These are phyloP conservation scores for Xylocampa areola DNA, from an alignment of 2,888 invertebrate species.

Conservation along the genomic window DNA sequence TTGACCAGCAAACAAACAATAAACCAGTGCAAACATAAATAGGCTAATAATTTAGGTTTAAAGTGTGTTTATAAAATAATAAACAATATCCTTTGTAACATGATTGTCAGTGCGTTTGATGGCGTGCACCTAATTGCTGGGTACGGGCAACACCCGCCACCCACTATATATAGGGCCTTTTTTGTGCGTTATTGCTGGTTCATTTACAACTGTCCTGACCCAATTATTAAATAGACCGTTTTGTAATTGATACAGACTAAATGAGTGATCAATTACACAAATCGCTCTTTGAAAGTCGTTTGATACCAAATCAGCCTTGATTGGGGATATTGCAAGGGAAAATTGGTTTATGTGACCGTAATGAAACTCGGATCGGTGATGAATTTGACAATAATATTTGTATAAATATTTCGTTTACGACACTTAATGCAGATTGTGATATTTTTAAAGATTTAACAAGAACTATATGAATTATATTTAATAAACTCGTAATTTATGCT, in stretches of 20 bases:
- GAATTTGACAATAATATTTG: neutral
- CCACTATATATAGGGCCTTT: conserved; percentile 64
- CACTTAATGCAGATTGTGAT: too few species aligned
- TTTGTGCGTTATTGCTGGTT: conserved; percentile 27
- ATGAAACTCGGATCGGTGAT: neutral
- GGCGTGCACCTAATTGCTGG: conserved; percentile 68
- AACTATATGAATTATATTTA: too few species aligned
- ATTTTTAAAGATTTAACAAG: too few species aligned
- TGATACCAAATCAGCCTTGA: neutral
- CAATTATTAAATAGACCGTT: conserved; percentile 27
- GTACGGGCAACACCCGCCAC: conserved; percentile 50
- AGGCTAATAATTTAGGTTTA: conserved; percentile 3
- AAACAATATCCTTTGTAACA: conserved; percentile 53
- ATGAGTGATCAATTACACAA: conserved; percentile 1
- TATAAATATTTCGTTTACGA: neutral
- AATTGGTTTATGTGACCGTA: too few species aligned
- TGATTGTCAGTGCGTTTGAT: conserved; percentile 59
- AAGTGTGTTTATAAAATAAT: conserved; percentile 38
- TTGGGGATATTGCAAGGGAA: neutral
- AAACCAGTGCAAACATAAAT: conserved; percentile 7
- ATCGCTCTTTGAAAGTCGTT: neutral
- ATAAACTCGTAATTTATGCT: conserved; percentile 37
- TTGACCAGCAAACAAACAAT: conserved; percentile 5
- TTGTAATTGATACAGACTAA: conserved; percentile 4
- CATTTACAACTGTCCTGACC: conserved; percentile 33